A percentile compares a stretch with the other conserved stretches of the same genome.
phyloP scores from a whole-genome alignment of 2,888 invertebrate genomes.

The Mimachlamys varia region DNA sequence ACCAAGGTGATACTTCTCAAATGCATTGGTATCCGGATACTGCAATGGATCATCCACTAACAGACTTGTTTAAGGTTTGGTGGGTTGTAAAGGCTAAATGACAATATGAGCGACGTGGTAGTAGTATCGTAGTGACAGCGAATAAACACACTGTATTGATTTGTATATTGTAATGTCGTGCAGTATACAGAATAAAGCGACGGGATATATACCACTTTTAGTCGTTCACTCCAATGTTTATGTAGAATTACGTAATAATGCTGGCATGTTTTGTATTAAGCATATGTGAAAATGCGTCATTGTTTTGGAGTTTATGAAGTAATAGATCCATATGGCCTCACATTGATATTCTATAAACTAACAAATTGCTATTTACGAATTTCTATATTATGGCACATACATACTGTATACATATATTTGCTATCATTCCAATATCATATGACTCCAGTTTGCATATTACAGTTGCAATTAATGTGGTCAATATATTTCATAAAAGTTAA shows the following conservation, averaged over 20 bases:
- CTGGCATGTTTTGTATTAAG: neutral
- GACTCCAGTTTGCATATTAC: no score
- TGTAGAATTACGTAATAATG: neutral
- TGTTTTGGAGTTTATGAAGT: no score
- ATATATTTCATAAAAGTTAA: no score
- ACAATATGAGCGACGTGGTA: neutral
- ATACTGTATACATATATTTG: no score
- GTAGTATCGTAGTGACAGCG: neutral
- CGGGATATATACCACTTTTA: neutral
- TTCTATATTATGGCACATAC: no score
- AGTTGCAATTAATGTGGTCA: no score
- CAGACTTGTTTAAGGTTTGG: neutral
- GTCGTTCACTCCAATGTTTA: neutral
- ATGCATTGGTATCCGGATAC: neutral
- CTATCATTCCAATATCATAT: no score
- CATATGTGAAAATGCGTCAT: neutral
- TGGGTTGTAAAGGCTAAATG: neutral
- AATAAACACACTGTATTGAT: neutral
- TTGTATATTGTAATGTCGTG: neutral
- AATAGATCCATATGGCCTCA: no score
- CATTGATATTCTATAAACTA: no score
- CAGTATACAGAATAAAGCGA: neutral
- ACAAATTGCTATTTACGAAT: no score
- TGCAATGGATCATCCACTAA: neutral
- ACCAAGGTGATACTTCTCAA: slow-evolving; percentile 4